Conservation (phyloP, 2,888 invertebrate species). For the Thera britannica region DNA sequence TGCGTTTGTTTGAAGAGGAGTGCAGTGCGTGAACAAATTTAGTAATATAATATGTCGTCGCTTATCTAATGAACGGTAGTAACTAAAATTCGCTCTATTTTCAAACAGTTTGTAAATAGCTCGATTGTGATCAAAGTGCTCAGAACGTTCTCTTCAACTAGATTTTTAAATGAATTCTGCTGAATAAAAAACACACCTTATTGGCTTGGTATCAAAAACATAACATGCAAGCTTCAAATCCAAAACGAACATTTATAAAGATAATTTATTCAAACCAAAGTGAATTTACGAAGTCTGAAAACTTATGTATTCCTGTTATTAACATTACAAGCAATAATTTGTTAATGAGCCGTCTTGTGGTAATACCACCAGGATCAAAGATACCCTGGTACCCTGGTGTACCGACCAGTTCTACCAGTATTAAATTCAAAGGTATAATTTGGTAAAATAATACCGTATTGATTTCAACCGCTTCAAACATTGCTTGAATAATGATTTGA, state of each 20-base stretch:
- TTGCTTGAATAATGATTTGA: slow-evolving; percentile 35
- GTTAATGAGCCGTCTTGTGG: slow-evolving; percentile 21
- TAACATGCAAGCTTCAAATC: not conserved
- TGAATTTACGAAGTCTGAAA: slow-evolving; percentile 33
- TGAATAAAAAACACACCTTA: too few relatives aligned
- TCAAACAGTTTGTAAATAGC: too few relatives aligned
- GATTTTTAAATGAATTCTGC: too few relatives aligned
- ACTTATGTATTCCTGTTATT: slow-evolving; percentile 24
- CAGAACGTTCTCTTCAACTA: too few relatives aligned
- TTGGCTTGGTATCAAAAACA: too few relatives aligned
- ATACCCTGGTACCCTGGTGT: not conserved
- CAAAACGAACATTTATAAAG: not conserved
- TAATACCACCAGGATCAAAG: slow-evolving; percentile 15
- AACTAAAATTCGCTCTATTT: too few relatives aligned
- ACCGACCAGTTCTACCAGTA: slow-evolving; percentile 10
- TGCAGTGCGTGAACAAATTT: too few relatives aligned
- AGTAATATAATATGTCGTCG: too few relatives aligned
- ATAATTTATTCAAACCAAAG: slow-evolving; percentile 21
- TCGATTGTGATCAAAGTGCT: too few relatives aligned
- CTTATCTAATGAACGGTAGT: too few relatives aligned
- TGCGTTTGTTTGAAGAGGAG: too few relatives aligned
- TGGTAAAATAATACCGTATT: slow-evolving; percentile 32
- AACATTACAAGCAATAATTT: slow-evolving; percentile 26
- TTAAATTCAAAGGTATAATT: slow-evolving; percentile 34
- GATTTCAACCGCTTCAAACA: slow-evolving; percentile 27